phyloP scores from a whole-genome alignment of 92 coral and sea anemone genomes.

The Plumapathes pennacea region DNA sequence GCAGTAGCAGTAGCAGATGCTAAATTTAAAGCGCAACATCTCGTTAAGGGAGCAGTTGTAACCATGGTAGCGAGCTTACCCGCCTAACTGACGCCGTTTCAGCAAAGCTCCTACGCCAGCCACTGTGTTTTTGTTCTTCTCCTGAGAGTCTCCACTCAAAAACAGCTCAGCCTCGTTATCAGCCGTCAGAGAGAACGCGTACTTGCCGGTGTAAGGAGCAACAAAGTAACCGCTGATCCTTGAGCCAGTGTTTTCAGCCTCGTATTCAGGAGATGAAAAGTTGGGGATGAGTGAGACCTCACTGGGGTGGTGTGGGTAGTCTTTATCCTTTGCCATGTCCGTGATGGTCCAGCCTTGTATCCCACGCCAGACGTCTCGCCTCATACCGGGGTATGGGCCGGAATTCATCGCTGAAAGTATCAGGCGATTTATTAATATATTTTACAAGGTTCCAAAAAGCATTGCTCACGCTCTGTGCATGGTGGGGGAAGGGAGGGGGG shows the following conservation, averaged over 20 bases:
- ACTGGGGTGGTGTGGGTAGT: slow-evolving; percentile 65
- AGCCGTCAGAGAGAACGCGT: slow-evolving; percentile 72
- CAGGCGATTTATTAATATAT: too few relatives aligned
- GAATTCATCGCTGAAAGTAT: slow-evolving; percentile 53
- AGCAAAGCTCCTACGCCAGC: too few relatives aligned
- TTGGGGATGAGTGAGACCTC: slow-evolving; percentile 53
- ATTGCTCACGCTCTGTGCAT: too few relatives aligned
- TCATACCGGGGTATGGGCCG: slow-evolving; percentile 76
- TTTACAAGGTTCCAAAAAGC: too few relatives aligned
- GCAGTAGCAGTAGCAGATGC: too few relatives aligned
- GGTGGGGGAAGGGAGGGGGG: too few relatives aligned
- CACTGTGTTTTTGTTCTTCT: slow-evolving; percentile 61
- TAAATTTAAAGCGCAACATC: too few relatives aligned
- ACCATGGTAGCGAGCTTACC: too few relatives aligned
- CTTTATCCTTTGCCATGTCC: slow-evolving; percentile 50
- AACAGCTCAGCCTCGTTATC: slow-evolving; percentile 87
- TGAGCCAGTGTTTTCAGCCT: slow-evolving; percentile 75
- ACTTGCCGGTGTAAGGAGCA: slow-evolving; percentile 78
- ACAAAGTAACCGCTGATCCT: slow-evolving; percentile 74
- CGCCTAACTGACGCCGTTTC: too few relatives aligned
- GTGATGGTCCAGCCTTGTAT: slow-evolving; percentile 67
- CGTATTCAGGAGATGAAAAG: slow-evolving; percentile 74
- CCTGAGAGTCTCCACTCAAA: slow-evolving; percentile 61
- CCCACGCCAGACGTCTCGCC: slow-evolving; percentile 83
- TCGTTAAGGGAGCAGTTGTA: too few relatives aligned